These are phyloP conservation scores for Aradus depressus DNA, from an alignment of 2,888 invertebrate genomes.

Conservation along the genomic window DNA sequence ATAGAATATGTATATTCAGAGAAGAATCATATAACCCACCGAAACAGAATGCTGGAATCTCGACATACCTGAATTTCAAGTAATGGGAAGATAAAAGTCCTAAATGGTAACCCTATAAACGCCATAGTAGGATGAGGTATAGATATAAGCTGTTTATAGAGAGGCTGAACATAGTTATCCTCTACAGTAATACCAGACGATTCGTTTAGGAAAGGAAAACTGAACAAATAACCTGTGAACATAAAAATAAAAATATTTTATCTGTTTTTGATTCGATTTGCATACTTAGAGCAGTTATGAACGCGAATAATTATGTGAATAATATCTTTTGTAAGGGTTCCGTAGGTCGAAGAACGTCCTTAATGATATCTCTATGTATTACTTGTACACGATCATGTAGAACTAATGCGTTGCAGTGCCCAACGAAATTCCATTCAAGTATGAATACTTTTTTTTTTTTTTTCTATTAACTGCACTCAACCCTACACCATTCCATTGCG, in stretches of 20 bases:
- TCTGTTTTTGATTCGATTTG: background rate
- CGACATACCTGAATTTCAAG: constrained; percentile 42
- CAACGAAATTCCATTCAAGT: too few species aligned
- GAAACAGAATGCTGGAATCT: background rate
- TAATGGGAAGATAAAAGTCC: constrained; percentile 8
- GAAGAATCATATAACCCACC: background rate
- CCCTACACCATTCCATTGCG: too few species aligned
- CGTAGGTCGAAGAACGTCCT: too few species aligned
- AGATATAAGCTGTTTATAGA: constrained; percentile 80
- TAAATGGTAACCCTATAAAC: constrained; percentile 73
- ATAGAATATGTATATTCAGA: background rate
- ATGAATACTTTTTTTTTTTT: too few species aligned
- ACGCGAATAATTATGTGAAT: too few species aligned
- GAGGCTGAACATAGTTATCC: constrained; percentile 67
- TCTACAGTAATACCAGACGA: constrained; percentile 59
- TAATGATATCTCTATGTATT: too few species aligned
- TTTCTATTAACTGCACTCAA: background rate
- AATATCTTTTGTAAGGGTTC: too few species aligned
- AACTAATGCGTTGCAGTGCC: too few species aligned
- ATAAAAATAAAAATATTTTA: constrained; percentile 2
- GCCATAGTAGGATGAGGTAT: constrained; percentile 66
- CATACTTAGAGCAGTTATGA: too few species aligned
- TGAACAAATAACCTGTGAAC: constrained; percentile 56
- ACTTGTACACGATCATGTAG: too few species aligned
- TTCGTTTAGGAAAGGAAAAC: constrained; percentile 60